phyloP scores from a whole-genome alignment of 2,888 invertebrate genomes.

The Syrphus vitripennis region DNA sequence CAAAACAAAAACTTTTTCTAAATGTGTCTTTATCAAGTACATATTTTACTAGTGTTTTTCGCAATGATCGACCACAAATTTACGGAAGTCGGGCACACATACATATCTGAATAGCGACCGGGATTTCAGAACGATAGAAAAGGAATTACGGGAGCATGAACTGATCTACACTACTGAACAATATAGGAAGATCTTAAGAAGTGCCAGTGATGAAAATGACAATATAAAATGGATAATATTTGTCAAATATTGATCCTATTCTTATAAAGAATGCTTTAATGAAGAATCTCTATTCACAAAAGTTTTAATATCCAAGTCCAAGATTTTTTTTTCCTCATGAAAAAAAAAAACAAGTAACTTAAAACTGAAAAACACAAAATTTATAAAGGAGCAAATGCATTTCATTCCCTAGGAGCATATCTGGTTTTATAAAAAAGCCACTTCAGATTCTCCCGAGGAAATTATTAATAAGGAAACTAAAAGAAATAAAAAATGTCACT shows the following conservation, averaged over 20 bases:
- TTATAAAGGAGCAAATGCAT: not conserved
- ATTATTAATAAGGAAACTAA: not conserved
- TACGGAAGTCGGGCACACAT: not conserved
- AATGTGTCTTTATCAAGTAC: not conserved
- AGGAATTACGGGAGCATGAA: not conserved
- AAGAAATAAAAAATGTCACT: not conserved
- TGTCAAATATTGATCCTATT: too few relatives aligned
- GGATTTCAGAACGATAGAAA: not conserved
- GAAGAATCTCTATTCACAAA: too few relatives aligned
- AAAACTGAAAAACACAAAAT: too few relatives aligned
- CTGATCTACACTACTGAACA: not conserved
- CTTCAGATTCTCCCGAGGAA: not conserved
- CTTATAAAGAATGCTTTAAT: too few relatives aligned
- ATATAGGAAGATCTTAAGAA: not conserved
- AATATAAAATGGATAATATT: not conserved
- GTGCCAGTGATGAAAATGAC: not conserved
- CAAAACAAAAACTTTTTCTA: not conserved
- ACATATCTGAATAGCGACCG: not conserved
- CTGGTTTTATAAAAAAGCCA: not conserved
- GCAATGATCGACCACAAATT: not conserved
- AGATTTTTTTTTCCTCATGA: too few relatives aligned
- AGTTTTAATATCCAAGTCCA: too few relatives aligned
- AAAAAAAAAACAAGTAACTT: too few relatives aligned
- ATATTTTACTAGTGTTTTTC: not conserved
- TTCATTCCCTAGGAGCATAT: not conserved